Percentiles rank a stretch among this genome's conserved stretches.
phyloP scores from a whole-genome alignment of 2,797 vertebrate species.

The Cichlasoma orientale region DNA sequence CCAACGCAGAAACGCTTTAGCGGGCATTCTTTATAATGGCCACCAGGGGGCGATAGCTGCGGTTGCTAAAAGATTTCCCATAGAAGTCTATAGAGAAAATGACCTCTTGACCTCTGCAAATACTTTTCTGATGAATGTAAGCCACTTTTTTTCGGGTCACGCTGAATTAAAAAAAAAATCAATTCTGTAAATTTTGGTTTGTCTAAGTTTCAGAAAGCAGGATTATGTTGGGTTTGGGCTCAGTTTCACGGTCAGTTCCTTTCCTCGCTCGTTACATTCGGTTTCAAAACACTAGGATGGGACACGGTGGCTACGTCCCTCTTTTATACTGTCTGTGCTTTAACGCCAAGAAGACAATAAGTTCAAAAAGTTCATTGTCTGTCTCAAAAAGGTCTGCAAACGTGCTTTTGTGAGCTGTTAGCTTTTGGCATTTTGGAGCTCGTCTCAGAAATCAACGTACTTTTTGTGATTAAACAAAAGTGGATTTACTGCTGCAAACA shows the following conservation, averaged over 20 bases:
- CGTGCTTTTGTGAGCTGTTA: neutral
- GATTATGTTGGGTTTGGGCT: neutral
- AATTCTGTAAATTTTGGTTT: neutral
- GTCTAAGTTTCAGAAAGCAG: neutral
- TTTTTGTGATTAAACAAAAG: too few relatives aligned
- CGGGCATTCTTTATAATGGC: neutral
- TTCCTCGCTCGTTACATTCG: too few relatives aligned
- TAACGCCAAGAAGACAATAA: fast-evolving
- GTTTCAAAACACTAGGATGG: neutral
- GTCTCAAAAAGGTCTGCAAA: neutral
- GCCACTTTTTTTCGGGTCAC: neutral
- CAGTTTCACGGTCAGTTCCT: neutral
- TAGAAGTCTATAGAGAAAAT: fast-evolving
- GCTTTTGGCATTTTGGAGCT: neutral
- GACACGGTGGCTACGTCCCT: neutral
- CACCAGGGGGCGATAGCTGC: neutral
- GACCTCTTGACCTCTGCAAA: neutral
- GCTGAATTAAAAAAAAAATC: neutral
- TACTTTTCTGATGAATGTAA: neutral
- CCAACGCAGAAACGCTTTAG: neutral
- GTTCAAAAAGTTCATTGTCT: neutral
- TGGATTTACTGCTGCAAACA: neutral
- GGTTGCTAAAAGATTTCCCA: neutral
- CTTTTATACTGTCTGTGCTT: neutral
- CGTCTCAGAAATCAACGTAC: too few relatives aligned